Percentiles rank a stretch among this genome's conserved stretches.
Evolutionary conservation across 1,140 invertebrate species (phyloP).

Genomic region (Drosophila teissieri): DNA sequence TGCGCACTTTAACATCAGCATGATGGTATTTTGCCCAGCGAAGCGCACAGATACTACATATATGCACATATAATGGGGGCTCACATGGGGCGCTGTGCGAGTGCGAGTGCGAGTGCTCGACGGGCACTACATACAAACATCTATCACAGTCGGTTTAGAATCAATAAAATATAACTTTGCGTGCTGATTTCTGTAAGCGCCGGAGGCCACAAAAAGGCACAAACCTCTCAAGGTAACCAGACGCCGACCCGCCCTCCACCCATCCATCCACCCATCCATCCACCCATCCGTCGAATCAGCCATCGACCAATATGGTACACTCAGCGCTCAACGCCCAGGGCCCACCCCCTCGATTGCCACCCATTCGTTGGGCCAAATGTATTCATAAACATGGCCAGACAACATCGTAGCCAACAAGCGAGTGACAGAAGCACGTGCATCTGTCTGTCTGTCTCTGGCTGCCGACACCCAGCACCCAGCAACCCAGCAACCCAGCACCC

Average conservation of each 20-base stretch:
- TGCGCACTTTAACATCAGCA: slow-evolving; percentile 77
- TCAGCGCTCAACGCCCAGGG: slow-evolving; percentile 1
- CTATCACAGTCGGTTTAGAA: slow-evolving; percentile 79
- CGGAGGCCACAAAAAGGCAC: slow-evolving; percentile 45
- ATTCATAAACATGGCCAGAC: slow-evolving; percentile 77
- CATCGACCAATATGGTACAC: neutral
- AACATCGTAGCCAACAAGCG: slow-evolving; percentile 75
- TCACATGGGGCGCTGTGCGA: neutral
- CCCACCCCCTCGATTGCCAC: neutral
- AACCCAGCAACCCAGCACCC: neutral
- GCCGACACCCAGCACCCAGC: neutral
- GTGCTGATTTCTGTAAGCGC: slow-evolving; percentile 69
- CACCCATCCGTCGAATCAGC: neutral
- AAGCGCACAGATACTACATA: slow-evolving; percentile 50
- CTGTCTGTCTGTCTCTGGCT: slow-evolving; percentile 40
- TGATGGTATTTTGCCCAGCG: slow-evolving; percentile 72
- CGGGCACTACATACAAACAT: slow-evolving; percentile 21
- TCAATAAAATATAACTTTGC: slow-evolving; percentile 82
- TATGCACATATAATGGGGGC: neutral
- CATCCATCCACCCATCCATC: slow-evolving; percentile 3
- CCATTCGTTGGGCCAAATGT: slow-evolving; percentile 51
- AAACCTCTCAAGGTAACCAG: slow-evolving; percentile 60
- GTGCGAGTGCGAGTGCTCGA: neutral
- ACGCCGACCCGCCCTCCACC: slow-evolving; percentile 1
- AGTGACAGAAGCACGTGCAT: slow-evolving; percentile 78